Evolutionary conservation across 2,113 vertebrate species (phyloP).

Genomic region (Todiramphus saurophagus): DNA sequence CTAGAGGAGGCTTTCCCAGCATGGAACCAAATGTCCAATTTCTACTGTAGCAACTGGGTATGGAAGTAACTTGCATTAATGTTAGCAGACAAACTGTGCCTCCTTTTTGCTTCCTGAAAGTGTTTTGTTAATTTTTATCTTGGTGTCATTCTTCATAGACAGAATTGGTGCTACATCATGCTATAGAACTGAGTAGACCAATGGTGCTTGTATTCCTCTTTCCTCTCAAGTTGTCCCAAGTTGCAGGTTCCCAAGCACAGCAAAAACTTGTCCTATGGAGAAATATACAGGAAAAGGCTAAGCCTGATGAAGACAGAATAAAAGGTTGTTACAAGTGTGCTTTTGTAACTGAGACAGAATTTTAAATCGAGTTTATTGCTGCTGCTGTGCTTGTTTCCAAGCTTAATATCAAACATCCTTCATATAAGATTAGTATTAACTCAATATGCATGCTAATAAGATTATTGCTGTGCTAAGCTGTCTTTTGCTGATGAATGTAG

Average conservation of each 20-base stretch:
- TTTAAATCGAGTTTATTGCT: neutral
- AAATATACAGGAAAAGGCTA: neutral
- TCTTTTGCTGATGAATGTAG: conserved; percentile 3
- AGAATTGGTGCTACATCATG: neutral
- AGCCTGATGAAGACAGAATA: conserved; percentile 9
- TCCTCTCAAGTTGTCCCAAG: conserved; percentile 25
- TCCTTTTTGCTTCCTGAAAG: neutral
- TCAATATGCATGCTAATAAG: neutral
- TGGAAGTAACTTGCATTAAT: neutral
- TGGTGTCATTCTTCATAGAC: neutral
- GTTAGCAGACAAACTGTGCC: neutral
- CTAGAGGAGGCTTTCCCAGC: neutral
- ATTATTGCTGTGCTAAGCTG: neutral
- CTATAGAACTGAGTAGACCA: conserved; percentile 18
- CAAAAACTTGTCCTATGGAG: conserved; percentile 22
- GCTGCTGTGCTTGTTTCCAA: neutral
- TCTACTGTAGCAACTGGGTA: neutral
- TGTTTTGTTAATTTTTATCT: neutral
- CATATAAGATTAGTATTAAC: neutral
- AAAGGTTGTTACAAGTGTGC: neutral
- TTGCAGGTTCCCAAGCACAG: neutral
- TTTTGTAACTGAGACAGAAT: neutral
- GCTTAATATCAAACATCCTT: neutral
- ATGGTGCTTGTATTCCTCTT: neutral
- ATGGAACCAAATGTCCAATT: neutral